Evolutionary conservation across 2,888 invertebrate species (phyloP).

Genomic region (Drosophila kanekoi): DNA sequence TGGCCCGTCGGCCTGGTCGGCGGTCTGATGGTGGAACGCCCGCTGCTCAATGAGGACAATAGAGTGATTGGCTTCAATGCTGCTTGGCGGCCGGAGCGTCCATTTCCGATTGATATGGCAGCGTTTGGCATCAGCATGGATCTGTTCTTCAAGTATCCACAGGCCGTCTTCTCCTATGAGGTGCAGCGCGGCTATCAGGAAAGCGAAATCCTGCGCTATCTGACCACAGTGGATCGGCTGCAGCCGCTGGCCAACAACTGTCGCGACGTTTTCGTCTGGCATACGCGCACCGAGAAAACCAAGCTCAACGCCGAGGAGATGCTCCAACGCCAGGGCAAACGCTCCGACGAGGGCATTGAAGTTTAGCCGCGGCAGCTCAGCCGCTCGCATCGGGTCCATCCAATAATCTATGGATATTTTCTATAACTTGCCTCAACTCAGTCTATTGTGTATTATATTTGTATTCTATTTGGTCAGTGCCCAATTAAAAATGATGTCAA

Average conservation of each 20-base stretch:
- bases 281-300: conserved; percentile 97
- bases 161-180: conserved; percentile 92
- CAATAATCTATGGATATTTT: conserved; percentile 23
- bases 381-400: not conserved
- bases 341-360: conserved; percentile 88
- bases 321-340: conserved; percentile 85
- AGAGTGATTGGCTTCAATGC: conserved; percentile 88
- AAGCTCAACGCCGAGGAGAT: conserved; percentile 90
- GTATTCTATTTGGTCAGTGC: conserved; percentile 27
- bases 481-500: conserved; percentile 27
- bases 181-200: conserved; percentile 96
- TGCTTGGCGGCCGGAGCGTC: conserved; percentile 95
- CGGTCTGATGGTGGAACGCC: conserved; percentile 96
- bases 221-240: conserved; percentile 90
- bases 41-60: conserved; percentile 89
- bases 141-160: conserved; percentile 89
- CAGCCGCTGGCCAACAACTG: conserved; percentile 97
- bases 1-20: conserved; percentile 99
- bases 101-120: conserved; percentile 99
- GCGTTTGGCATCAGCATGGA: conserved; percentile 95
- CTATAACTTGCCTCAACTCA: conserved; percentile 17
- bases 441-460: conserved; percentile 28
- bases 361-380: conserved; percentile 80
- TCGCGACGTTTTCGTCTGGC: conserved; percentile 99
- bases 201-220: conserved; percentile 91